Evolutionary conservation across 2,797 vertebrate species (phyloP).

Genomic region (Tenualosa thibaudeaui): DNA sequence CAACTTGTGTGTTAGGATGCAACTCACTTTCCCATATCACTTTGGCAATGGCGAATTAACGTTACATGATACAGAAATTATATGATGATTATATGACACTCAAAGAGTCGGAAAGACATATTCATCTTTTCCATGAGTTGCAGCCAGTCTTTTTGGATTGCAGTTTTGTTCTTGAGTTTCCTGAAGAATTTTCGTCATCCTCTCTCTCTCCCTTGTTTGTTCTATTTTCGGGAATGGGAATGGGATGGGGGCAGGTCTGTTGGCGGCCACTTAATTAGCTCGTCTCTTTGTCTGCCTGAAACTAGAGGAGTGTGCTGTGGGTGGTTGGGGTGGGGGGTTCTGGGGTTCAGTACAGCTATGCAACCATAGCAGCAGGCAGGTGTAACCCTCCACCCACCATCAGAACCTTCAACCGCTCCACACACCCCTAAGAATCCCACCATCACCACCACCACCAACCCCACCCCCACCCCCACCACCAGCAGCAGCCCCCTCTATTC

Average conservation of each 20-base stretch:
- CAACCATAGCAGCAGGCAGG: conserved; percentile 1
- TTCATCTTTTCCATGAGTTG: not conserved
- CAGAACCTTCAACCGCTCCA: conserved; percentile 27
- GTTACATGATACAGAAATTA: not conserved
- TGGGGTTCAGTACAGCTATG: not conserved
- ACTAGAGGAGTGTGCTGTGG: not conserved
- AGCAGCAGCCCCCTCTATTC: not conserved
- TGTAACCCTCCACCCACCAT: not conserved
- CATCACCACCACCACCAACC: not conserved
- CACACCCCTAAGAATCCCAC: conserved; percentile 43
- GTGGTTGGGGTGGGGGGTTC: not conserved
- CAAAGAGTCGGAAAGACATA: not conserved
- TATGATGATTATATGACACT: not conserved
- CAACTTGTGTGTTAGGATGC: not conserved
- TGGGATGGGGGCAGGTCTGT: not conserved
- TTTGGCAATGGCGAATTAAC: not conserved
- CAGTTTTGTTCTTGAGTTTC: not conserved
- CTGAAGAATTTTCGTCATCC: not conserved
- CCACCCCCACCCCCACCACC: not conserved
- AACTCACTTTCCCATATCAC: not conserved
- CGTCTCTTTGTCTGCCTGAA: not conserved
- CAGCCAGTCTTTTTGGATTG: too few relatives aligned
- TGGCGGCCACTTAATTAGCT: not conserved
- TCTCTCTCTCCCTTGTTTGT: not conserved
- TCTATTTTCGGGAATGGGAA: not conserved